Evolutionary conservation across 30 jellyfish, hydroid and myxozoan genomes (phyloP).

Genomic region (Aurelia sp.): DNA sequence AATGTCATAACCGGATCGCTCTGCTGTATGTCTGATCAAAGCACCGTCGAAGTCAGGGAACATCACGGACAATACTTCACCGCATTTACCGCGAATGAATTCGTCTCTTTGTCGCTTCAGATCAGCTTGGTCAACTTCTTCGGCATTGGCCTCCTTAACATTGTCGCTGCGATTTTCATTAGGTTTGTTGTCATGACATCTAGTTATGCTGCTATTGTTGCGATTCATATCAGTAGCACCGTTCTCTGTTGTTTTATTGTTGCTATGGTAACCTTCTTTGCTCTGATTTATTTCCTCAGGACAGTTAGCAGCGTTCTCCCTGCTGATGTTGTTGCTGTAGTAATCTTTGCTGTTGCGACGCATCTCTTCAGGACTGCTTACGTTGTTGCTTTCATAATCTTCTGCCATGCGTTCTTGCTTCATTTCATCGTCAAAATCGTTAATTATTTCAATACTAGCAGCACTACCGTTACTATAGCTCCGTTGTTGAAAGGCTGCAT

Average conservation of each 20-base stretch:
- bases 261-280: not conserved
- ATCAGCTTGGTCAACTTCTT: not conserved
- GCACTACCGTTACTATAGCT: not conserved
- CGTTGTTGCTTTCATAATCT: not conserved
- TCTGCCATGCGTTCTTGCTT: not conserved
- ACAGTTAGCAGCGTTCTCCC: no score
- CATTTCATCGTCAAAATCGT: no score
- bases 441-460: no score
- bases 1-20: slow-evolving; percentile 54
- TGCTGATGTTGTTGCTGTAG: no score
- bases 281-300: no score
- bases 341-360: no score
- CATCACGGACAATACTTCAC: slow-evolving; percentile 85
- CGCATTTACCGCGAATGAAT: slow-evolving; percentile 71
- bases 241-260: slow-evolving; percentile 3
- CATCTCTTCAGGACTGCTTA: no score
- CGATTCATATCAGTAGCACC: not conserved
- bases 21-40: slow-evolving; percentile 42
- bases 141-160: not conserved
- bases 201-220: not conserved
- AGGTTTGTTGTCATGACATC: no score
- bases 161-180: not conserved
- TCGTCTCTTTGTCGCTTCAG: slow-evolving; percentile 27
- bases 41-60: slow-evolving; percentile 85
- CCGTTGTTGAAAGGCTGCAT: no score